Conservation (phyloP, 2,797 vertebrate genomes). For the Enteromius treurensis region DNA sequence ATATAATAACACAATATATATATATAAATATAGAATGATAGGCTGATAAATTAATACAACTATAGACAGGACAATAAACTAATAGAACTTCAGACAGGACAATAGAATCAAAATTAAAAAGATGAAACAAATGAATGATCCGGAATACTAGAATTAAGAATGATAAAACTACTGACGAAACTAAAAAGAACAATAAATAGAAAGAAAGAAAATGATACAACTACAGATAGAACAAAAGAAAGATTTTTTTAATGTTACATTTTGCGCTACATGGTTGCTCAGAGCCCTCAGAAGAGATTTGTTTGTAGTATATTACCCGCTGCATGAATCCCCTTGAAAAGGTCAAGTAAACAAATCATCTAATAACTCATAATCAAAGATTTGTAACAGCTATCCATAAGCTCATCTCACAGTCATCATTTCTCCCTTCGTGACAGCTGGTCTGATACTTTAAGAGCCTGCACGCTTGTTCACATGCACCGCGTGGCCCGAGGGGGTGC, state of each 20-base stretch:
- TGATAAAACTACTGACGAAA: too few species aligned
- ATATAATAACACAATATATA: too few species aligned
- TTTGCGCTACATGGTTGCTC: slow-evolving; percentile 1
- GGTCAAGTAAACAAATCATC: slow-evolving; percentile 57
- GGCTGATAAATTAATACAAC: too few species aligned
- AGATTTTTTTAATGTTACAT: not conserved
- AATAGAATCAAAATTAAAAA: too few species aligned
- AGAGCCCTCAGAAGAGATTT: slow-evolving; percentile 40
- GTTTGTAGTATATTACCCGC: slow-evolving; percentile 26
- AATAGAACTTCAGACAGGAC: too few species aligned
- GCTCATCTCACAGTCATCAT: slow-evolving; percentile 28
- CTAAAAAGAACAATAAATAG: too few species aligned
- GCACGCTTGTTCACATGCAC: not conserved
- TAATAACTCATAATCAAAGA: slow-evolving; percentile 54
- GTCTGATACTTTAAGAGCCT: slow-evolving; percentile 24
- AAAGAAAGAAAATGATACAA: not conserved
- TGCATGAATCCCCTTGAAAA: slow-evolving; percentile 47
- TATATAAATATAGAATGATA: too few species aligned
- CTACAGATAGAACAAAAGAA: not conserved
- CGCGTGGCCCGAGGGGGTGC: slow-evolving; percentile 15
- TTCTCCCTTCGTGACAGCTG: slow-evolving; percentile 15
- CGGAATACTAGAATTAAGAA: too few species aligned
- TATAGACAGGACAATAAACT: too few species aligned
- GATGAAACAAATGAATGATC: too few species aligned
- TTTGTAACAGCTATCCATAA: slow-evolving; percentile 51